phyloP scores from a whole-genome alignment of 1,140 invertebrate genomes.

The Tetragonula clypearis region DNA sequence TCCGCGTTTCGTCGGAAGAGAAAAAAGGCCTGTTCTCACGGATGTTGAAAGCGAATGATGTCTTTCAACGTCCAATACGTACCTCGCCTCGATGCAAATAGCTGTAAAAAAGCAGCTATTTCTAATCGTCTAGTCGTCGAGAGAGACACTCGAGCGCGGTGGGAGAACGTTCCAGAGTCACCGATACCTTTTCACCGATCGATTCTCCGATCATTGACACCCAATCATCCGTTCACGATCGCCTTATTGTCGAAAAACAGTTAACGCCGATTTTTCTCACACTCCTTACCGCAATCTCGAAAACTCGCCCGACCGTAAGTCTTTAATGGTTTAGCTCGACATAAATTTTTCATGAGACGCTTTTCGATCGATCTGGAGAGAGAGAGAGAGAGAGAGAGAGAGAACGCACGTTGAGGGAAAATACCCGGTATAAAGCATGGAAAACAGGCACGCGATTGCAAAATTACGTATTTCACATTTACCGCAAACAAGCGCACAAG shows the following conservation, averaged over 20 bases:
- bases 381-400: not conserved
- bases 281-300: slow-evolving; percentile 68
- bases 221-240: slow-evolving; percentile 77
- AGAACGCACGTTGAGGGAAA: no score
- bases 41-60: not conserved
- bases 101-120: slow-evolving; percentile 55
- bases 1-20: no score
- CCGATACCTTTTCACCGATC: slow-evolving; percentile 70
- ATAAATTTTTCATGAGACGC: slow-evolving; percentile 72
- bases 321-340: slow-evolving; percentile 70
- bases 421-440: no score
- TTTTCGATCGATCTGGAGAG: not conserved
- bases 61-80: no score
- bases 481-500: no score
- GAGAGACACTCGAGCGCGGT: slow-evolving; percentile 65
- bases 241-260: slow-evolving; percentile 73
- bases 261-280: slow-evolving; percentile 73
- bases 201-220: slow-evolving; percentile 78
- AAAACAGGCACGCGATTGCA: no score
- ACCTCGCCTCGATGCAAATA: slow-evolving; percentile 22
- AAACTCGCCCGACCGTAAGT: slow-evolving; percentile 73
- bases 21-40: not conserved
- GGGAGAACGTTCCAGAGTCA: slow-evolving; percentile 31
- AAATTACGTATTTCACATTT: no score
- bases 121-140: slow-evolving; percentile 66